A percentile compares a stretch with the other conserved stretches of the same genome.
These are phyloP conservation scores for Ganaspis sp. DNA, from an alignment of 1,140 invertebrate species.

Conservation along the genomic window DNA sequence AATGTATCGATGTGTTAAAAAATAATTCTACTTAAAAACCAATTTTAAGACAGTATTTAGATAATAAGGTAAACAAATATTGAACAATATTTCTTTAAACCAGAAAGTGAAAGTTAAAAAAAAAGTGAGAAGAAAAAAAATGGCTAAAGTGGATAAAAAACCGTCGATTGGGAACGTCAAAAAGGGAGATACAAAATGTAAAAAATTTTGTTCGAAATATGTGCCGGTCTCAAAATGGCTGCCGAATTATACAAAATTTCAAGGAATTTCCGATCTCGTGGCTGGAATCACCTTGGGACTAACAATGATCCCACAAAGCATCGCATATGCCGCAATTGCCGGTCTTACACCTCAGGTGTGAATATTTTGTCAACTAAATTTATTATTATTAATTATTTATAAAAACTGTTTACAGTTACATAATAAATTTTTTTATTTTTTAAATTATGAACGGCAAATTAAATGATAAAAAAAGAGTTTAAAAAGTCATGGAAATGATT, in stretches of 20 bases:
- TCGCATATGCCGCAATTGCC: constrained; percentile 88
- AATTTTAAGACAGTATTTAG: no score
- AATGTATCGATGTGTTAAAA: no score
- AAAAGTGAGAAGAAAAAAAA: neutral
- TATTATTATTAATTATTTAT: neutral
- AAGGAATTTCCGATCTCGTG: constrained; percentile 81
- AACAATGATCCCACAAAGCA: constrained; percentile 89
- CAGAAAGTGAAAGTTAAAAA: no score
- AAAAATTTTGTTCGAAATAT: constrained; percentile 55
- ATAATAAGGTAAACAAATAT: no score
- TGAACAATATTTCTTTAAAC: no score
- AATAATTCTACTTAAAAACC: no score
- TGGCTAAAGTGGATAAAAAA: constrained; percentile 5
- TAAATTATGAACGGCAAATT: no score
- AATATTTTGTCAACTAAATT: constrained; percentile 37
- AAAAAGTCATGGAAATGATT: no score
- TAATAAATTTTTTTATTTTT: neutral
- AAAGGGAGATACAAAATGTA: constrained; percentile 31
- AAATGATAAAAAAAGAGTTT: no score
- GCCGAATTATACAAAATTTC: constrained; percentile 78
- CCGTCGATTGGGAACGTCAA: neutral
- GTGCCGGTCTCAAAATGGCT: constrained; percentile 81
- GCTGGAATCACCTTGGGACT: constrained; percentile 88
- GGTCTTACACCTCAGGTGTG: constrained; percentile 82
- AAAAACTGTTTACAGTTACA: no score